These are phyloP conservation scores for Paramisgurnus dabryanus DNA, from an alignment of 2,113 vertebrate genomes.

Conservation along the genomic window DNA sequence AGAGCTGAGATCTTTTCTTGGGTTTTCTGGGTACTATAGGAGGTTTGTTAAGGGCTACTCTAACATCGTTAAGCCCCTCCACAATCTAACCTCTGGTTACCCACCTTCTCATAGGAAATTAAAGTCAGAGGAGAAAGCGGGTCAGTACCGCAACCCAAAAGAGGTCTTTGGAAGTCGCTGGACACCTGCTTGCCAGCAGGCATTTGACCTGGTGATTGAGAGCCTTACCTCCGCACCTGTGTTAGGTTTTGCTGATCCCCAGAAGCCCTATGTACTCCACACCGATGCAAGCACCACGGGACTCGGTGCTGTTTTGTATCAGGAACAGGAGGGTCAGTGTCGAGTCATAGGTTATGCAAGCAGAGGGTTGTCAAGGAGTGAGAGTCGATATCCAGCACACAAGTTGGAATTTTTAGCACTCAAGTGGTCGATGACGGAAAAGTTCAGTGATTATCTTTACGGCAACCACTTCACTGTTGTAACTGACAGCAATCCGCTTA, in stretches of 20 bases:
- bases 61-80: background rate
- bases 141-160: slow-evolving; percentile 7
- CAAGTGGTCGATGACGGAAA: slow-evolving; percentile 21
- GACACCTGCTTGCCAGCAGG: slow-evolving; percentile 2
- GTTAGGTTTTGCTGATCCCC: slow-evolving; percentile 31
- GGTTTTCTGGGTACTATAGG: background rate
- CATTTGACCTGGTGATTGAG: slow-evolving; percentile 20
- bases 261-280: slow-evolving; percentile 16
- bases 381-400: slow-evolving; percentile 22
- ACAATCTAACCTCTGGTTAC: slow-evolving; percentile 27
- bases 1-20: slow-evolving; percentile 25
- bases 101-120: slow-evolving; percentile 2
- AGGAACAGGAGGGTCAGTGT: slow-evolving; percentile 19
- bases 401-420: slow-evolving; percentile 33
- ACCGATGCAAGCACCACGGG: slow-evolving; percentile 11
- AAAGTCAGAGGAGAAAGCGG: background rate
- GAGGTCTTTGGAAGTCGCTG: slow-evolving; percentile 13
- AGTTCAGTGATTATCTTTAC: slow-evolving; percentile 33
- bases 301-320: slow-evolving; percentile 16
- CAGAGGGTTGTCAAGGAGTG: slow-evolving; percentile 4
- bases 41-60: background rate
- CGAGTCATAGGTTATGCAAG: slow-evolving; percentile 15
- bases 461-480: background rate
- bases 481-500: slow-evolving; percentile 29
- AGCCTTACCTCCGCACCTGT: slow-evolving; percentile 34